Evolutionary conservation across 2,113 vertebrate species (phyloP), one percentile per base, ranked within the genome.

Genomic region (Melierax canorus): DNA sequence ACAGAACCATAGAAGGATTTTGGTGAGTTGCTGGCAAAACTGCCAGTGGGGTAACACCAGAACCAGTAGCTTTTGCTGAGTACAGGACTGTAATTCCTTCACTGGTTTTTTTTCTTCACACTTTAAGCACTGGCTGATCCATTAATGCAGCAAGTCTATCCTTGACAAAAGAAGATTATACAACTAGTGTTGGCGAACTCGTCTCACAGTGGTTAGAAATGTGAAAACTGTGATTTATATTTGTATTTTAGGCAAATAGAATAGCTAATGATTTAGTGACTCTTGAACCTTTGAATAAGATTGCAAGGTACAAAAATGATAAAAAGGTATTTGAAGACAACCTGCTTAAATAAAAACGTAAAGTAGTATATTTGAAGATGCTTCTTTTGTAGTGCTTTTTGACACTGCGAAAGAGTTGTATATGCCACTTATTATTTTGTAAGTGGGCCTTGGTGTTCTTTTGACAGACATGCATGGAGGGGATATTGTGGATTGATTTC

Each of bases 41-140:
- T 62, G 74, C 8, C 4, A 4, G 7, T 55, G 18, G 9, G 13
- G 19, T 73, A 51, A 46, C n/a, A 74, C 10, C n/a, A 58, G 43
- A 77, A 77, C 29, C 55, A 45, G n/a, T 43, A 68, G 18, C 22
- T 85, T 82, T 81, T 81, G 8, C 60, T 15, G n/a, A 82, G 46
- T 79, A 9, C 12, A 43, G 43, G 38, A 24, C 36, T 66, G 32
- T 68, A 83, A 51, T 85, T 95, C 45, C 50, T 76, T 56, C 4
- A 3, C 30, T 46, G 14, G 2, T 34, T 67, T 67, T 48, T 81
- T 75, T 71, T 13, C 48, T 90, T 80, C 71, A 41, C 36, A 7
- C 38, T 92, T 88, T 67, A 96, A 95, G 72, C 29, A 19, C 68
- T 93, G 45, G 19, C 53, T 93, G 75, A 95, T 94, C 91, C 14